phyloP scores from a whole-genome alignment of 2,797 vertebrate genomes.

The Alcedo quadribrachys region DNA sequence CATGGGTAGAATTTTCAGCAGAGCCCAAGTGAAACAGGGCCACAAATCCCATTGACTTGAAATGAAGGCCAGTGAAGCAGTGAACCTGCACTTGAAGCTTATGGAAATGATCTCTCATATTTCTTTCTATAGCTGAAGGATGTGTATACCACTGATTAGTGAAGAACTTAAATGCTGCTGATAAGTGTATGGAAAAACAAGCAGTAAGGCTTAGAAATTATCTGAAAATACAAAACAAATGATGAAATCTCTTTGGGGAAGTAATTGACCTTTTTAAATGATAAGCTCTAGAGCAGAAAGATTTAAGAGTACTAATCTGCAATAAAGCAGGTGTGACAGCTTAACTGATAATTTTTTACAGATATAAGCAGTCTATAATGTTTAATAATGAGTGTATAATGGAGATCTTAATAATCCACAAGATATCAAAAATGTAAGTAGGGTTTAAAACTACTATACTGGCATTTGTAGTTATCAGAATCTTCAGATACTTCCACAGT shows the following conservation, averaged over 20 bases:
- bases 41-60: not conserved
- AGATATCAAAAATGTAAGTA: not conserved
- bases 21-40: not conserved
- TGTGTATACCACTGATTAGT: slow-evolving; percentile 35
- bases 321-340: slow-evolving; percentile 42
- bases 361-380: not conserved
- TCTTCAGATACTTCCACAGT: not conserved
- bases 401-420: not conserved
- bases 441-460: not conserved
- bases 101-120: not conserved
- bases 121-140: slow-evolving; percentile 12
- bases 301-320: slow-evolving; percentile 35
- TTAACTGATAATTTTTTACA: slow-evolving; percentile 7
- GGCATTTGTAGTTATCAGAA: not conserved
- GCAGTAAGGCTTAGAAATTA: not conserved
- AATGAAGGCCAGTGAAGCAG: not conserved
- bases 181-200: slow-evolving; percentile 30
- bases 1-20: not conserved
- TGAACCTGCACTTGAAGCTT: not conserved
- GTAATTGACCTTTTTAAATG: slow-evolving; percentile 60
- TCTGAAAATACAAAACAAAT: slow-evolving; percentile 49
- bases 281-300: not conserved
- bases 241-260: slow-evolving; percentile 23
- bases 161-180: slow-evolving; percentile 43
- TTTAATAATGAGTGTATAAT: not conserved